Conservation (phyloP, 2,113 vertebrate species). For the Dunckerocampus dactyliophorus region DNA sequence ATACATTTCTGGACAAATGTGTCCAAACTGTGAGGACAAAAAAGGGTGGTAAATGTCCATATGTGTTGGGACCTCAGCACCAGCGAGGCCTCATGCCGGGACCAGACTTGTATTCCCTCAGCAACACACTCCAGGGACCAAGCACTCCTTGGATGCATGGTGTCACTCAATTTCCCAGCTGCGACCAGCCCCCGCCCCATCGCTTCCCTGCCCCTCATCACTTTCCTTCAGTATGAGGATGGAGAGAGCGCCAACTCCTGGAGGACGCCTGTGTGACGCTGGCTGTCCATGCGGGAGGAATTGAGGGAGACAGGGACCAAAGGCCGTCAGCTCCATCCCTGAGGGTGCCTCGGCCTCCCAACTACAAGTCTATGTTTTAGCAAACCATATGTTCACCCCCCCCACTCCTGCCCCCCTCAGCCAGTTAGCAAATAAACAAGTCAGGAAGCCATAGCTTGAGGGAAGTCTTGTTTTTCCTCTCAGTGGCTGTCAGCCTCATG, state of each 20-base stretch:
- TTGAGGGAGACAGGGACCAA: slow-evolving; percentile 75
- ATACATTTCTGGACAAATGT: slow-evolving; percentile 16
- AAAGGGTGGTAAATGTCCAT: slow-evolving; percentile 25
- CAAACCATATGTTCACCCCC: slow-evolving; percentile 77
- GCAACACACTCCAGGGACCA: slow-evolving; percentile 39
- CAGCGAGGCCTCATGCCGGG: slow-evolving; percentile 23
- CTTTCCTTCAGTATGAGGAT: slow-evolving; percentile 26
- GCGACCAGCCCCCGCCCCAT: slow-evolving; percentile 18
- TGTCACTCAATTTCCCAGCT: slow-evolving; percentile 59
- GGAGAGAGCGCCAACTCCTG: slow-evolving; percentile 42
- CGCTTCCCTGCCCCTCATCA: slow-evolving; percentile 26
- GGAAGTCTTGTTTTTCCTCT: slow-evolving; percentile 62
- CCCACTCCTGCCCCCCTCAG: slow-evolving; percentile 27
- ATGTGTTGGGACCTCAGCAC: slow-evolving; percentile 30
- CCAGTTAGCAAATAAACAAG: slow-evolving; percentile 75
- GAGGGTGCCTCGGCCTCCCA: slow-evolving; percentile 66
- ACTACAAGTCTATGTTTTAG: slow-evolving; percentile 80
- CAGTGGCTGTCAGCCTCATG: slow-evolving; percentile 45
- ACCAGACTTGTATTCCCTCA: slow-evolving; percentile 34
- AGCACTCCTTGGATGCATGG: slow-evolving; percentile 41
- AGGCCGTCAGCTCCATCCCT: slow-evolving; percentile 67
- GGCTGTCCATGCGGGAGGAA: slow-evolving; percentile 74
- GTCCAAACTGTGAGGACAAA: background rate
- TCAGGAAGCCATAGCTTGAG: slow-evolving; percentile 74
- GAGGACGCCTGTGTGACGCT: slow-evolving; percentile 58